Evolutionary conservation across 1,140 invertebrate species (phyloP), one percentile per base, ranked within the genome.

Genomic region (Chironomus tepperi): DNA sequence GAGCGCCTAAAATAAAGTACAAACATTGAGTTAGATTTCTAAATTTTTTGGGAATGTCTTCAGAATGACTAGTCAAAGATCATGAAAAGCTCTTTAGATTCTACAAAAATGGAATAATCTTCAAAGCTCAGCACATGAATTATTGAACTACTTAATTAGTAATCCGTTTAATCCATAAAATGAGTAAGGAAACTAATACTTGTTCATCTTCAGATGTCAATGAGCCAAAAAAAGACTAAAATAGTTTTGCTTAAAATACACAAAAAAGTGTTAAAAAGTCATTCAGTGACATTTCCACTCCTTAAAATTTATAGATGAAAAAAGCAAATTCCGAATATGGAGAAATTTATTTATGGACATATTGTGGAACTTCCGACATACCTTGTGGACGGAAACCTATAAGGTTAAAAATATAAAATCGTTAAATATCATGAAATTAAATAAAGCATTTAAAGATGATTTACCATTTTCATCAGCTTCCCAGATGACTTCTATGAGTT

Each of bases 391-490:
- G 81, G 77, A 82, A 82, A 43, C 42, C n/a, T 73, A 73, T 10
- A 57, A 47, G 47, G 47, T n/a, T 47, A 15, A 57, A n/a, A 57
- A 57, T 34, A 57, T 12, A 15, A 57, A 57, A 57, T 34, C 24
- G 24, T 34, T 34, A 34, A 34, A 34, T 34, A 34, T 34, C 47
- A 12, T 12, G 8, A 12, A 15, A 57, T 15, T 12, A 57, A 57
- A 57, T 57, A 15, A n/a, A 15, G 12, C 12, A 57, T 57, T 57
- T 57, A 73, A 19, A 42, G 73, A 81, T 21, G 89, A 86, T 75
- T 87, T 87, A 81, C 90, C 90, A 77, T 90, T 90, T 78, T 92
- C 89, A 78, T 93, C 92, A 47, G 92, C 91, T 42, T 89, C 86
- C 80, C 93, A 94, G 3, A 86, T 85, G 10, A 94, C 81, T 15